phyloP scores from a whole-genome alignment of 2,888 invertebrate genomes.

The Copidosoma aretas region DNA sequence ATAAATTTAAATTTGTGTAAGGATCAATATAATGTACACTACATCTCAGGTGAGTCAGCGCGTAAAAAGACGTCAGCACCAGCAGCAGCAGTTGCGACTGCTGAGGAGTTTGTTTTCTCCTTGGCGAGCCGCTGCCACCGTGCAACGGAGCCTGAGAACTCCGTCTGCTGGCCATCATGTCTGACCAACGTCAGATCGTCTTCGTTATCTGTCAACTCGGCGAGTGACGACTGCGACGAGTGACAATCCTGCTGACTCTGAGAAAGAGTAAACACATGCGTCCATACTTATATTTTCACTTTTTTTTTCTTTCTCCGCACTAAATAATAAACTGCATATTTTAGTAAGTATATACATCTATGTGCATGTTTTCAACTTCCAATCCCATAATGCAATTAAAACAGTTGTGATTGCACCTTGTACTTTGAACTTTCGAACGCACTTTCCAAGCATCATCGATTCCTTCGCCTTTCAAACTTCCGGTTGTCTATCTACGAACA shows the following conservation, averaged over 20 bases:
- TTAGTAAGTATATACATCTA: constrained; percentile 40
- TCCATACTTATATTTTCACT: constrained; percentile 33
- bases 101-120: constrained; percentile 18
- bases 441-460: constrained; percentile 20
- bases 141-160: constrained; percentile 40
- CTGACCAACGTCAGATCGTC: constrained; percentile 26
- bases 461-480: constrained; percentile 9
- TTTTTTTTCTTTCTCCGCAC: constrained; percentile 22
- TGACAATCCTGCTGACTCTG: constrained; percentile 38
- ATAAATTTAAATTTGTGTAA: constrained; percentile 35
- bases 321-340: constrained; percentile 32
- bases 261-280: constrained; percentile 40
- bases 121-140: constrained; percentile 11
- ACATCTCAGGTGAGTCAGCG: constrained; percentile 28
- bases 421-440: constrained; percentile 9
- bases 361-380: constrained; percentile 39
- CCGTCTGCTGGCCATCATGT: constrained; percentile 39
- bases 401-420: constrained; percentile 26
- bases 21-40: constrained; percentile 22
- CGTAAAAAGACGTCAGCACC: constrained; percentile 31
- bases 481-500: constrained; percentile 4
- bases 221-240: constrained; percentile 31
- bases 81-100: constrained; percentile 8
- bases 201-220: constrained; percentile 35
- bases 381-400: constrained; percentile 39